A percentile compares a stretch with the other conserved stretches of the same genome.
Conservation (phyloP, 2,888 invertebrate genomes). For the Nycteola revayana region DNA sequence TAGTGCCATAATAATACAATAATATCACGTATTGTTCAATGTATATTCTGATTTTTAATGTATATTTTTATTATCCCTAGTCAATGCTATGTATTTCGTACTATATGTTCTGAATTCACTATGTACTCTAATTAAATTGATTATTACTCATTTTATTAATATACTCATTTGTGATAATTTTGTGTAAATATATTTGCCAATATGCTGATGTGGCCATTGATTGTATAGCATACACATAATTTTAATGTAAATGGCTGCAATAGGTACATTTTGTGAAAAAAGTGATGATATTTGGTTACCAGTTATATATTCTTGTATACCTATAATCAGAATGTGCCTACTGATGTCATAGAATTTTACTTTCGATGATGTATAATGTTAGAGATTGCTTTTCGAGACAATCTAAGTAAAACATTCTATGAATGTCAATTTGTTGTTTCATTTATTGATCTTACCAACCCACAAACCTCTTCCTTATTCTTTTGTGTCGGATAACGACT, state of each 20-base stretch:
- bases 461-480: too few relatives aligned
- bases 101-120: conserved; percentile 30
- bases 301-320: background rate
- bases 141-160: conserved; percentile 44
- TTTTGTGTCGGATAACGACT: too few relatives aligned
- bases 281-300: background rate
- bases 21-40: conserved; percentile 34
- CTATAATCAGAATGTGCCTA: conserved; percentile 43
- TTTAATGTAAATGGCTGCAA: conserved; percentile 25
- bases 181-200: conserved; percentile 66
- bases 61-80: conserved; percentile 58
- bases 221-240: conserved; percentile 36
- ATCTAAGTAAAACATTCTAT: conserved; percentile 77
- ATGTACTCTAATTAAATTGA: conserved; percentile 27
- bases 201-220: conserved; percentile 68
- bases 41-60: conserved; percentile 40
- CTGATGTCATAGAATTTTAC: conserved; percentile 37
- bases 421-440: conserved; percentile 60
- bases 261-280: conserved; percentile 33
- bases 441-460: conserved; percentile 26
- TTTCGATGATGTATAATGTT: conserved; percentile 49
- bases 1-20: conserved; percentile 65
- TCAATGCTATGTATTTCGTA: conserved; percentile 48
- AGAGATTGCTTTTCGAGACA: conserved; percentile 62
- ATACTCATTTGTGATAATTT: conserved; percentile 73